Base-by-base conservation (phyloP, 2,113 vertebrate species). In the Potamarius usumacintae region DNA sequence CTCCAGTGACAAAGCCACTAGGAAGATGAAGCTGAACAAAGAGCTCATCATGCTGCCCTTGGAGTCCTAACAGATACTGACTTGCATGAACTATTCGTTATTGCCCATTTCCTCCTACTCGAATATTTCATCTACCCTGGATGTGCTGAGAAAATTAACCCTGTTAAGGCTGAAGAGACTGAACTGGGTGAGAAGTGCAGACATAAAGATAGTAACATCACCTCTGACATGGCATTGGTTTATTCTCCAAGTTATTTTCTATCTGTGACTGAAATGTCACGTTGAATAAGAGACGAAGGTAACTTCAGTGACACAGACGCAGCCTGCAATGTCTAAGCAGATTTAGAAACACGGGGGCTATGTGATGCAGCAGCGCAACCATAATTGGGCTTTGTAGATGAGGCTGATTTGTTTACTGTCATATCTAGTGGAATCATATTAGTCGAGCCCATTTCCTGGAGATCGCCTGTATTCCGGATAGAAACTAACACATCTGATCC, bases 401-500 rank as follows among this genome's bases (percentile, higher is more conserved):
- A n/a, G 67, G 67, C 30, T n/a, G 74, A 88, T 18, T 42, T 78
- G 72, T 63, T 78, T 62, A 42, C 58, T 79, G 86, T 84, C 82
- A 78, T 83, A 77, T 79, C 82, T 42, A 50, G 67, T 62, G 58
- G 52, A 62, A 57, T 87, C 86, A 78, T 27, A 87, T 87, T 83
- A 69, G 50, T 52, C 50, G 65, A 69, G 77, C 12, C 17, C n/a
- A 55, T 30, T 84, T 86, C 74, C 72, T 78, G 42, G 60, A 67
- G 60, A 67, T 25, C 30, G 53, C 50, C 27, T 55, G 34, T 30
- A 60, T 63, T 85, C 55, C 22, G 1, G 22, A 20, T 42, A 7
- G 60, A 76, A 17, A 15, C 55, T 18, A 85, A 62, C 53, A 85
- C 83, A 85, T 85, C 84, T 77, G 71, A 77, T 85, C 69, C n/a